Conservation (phyloP, 2,888 invertebrate species). For the Patella ulyssiponensis region DNA sequence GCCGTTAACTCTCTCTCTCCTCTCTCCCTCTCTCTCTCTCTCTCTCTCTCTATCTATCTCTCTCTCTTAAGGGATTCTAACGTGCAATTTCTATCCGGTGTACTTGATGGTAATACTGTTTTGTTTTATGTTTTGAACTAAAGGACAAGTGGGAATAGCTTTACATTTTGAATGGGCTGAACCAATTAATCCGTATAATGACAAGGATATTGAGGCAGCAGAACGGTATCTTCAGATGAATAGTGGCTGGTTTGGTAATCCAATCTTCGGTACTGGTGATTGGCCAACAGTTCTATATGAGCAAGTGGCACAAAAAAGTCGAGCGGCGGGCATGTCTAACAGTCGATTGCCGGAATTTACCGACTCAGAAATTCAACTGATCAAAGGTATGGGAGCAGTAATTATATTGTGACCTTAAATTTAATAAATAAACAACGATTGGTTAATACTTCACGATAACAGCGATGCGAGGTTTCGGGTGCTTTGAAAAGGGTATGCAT, state of each 20-base stretch:
- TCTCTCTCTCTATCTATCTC: too few species aligned
- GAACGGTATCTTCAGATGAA: conserved; percentile 53
- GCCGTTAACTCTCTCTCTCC: too few species aligned
- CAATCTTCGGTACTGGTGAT: conserved; percentile 73
- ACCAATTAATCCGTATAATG: conserved; percentile 52
- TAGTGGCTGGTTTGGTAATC: conserved; percentile 66
- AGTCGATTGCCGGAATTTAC: conserved; percentile 67
- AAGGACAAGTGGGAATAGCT: conserved; percentile 58
- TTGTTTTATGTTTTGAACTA: neutral
- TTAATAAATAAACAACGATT: too few species aligned
- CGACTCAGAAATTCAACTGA: conserved; percentile 55
- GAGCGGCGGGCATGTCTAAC: conserved; percentile 44
- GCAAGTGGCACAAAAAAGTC: conserved; percentile 51
- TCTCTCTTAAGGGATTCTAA: too few species aligned
- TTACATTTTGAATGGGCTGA: conserved; percentile 58
- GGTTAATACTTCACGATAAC: too few species aligned
- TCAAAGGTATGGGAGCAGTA: conserved; percentile 53
- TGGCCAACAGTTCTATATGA: conserved; percentile 69
- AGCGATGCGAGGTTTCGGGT: too few species aligned
- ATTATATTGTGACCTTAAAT: too few species aligned
- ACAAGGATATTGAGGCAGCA: conserved; percentile 53
- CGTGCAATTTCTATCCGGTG: too few species aligned
- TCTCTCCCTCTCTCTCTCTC: too few species aligned
- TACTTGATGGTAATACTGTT: neutral
- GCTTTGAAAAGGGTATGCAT: too few species aligned